Evolutionary conservation across 1,140 invertebrate genomes (phyloP).

Genomic region (Schlechtendalia chinensis): DNA sequence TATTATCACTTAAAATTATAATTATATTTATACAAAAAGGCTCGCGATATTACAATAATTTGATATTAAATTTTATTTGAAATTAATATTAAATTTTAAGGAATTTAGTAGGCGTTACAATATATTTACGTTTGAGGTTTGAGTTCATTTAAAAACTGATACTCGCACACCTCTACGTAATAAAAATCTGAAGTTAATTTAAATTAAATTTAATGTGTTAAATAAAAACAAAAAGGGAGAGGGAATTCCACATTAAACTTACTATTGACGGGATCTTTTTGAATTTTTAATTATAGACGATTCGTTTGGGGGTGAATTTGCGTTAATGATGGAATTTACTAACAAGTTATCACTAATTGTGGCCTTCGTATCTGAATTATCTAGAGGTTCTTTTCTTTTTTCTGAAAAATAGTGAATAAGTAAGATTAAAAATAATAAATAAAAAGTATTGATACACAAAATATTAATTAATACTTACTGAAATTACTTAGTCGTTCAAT

Average conservation of each 20-base stretch:
- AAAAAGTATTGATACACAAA: neutral
- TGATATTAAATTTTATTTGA: neutral
- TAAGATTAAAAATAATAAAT: neutral
- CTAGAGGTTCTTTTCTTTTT: constrained; percentile 82
- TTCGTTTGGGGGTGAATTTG: constrained; percentile 60
- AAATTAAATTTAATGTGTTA: constrained; percentile 51
- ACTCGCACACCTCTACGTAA: constrained; percentile 4
- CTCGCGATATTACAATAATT: too few species aligned
- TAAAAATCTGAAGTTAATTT: constrained; percentile 41
- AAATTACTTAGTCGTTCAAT: constrained; percentile 61
- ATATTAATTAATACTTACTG: constrained; percentile 51
- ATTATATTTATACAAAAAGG: too few species aligned
- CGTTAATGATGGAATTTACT: constrained; percentile 58
- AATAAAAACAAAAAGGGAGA: neutral
- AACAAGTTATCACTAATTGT: constrained; percentile 62
- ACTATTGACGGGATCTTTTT: constrained; percentile 76
- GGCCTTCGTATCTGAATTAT: constrained; percentile 72
- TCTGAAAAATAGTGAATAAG: constrained; percentile 62
- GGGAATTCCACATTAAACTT: constrained; percentile 58
- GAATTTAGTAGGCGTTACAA: neutral
- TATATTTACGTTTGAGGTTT: constrained; percentile 18
- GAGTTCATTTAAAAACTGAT: neutral
- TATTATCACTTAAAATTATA: too few species aligned
- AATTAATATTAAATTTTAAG: neutral
- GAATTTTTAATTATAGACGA: constrained; percentile 63